Evolutionary conservation across 2,113 vertebrate species (phyloP).

Genomic region (Prolemur simus): DNA sequence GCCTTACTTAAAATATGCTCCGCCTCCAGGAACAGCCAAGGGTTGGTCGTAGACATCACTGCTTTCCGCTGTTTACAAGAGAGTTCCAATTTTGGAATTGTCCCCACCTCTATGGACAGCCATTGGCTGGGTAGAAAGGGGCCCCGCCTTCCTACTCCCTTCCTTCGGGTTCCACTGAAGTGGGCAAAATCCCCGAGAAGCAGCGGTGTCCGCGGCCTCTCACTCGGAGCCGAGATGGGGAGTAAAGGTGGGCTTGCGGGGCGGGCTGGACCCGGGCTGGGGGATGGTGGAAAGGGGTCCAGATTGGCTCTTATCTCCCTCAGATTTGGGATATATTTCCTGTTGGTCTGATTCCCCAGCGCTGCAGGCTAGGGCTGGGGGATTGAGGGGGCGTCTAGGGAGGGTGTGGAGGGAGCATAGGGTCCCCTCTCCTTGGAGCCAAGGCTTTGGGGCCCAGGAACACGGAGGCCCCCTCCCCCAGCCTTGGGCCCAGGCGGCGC

Average conservation of each 20-base stretch:
- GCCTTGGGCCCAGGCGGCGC: constrained; percentile 40
- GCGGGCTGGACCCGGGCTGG: not conserved
- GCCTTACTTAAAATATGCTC: not conserved
- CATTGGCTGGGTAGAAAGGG: constrained; percentile 59
- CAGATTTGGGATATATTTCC: not conserved
- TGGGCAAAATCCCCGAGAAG: constrained; percentile 56
- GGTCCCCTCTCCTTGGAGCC: not conserved
- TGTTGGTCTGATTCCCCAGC: not conserved
- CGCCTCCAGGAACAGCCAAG: not conserved
- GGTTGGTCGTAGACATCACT: not conserved
- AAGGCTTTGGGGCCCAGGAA: not conserved
- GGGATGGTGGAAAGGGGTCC: not conserved
- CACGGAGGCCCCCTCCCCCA: constrained; percentile 63
- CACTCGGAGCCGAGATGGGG: constrained; percentile 59
- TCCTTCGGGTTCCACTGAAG: constrained; percentile 20
- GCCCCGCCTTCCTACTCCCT: constrained; percentile 38
- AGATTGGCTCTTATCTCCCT: not conserved
- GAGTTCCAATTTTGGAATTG: constrained; percentile 34
- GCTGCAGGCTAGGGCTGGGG: not conserved
- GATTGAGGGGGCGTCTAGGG: not conserved
- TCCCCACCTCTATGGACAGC: constrained; percentile 49
- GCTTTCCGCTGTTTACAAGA: constrained; percentile 57
- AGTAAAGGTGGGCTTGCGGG: constrained; percentile 55
- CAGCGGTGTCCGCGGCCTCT: constrained; percentile 29
- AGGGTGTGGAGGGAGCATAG: not conserved